Evolutionary conservation across 2,113 vertebrate species (phyloP), one percentile per base, ranked within the genome.

Genomic region (Pygoscelis antarcticus): DNA sequence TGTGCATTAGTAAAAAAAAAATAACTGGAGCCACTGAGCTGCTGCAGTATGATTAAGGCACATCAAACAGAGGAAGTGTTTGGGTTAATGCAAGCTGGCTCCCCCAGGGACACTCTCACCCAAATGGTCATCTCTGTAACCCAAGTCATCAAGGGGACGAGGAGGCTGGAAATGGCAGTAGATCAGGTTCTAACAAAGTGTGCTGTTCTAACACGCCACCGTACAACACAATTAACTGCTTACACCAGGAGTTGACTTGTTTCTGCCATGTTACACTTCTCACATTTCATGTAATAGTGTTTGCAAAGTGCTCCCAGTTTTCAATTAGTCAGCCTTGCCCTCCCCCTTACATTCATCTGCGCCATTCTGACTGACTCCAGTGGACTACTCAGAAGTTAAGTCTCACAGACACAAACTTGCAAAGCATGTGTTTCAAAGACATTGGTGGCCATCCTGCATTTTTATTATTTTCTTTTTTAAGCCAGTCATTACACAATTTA

Each of bases 261-360:
- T 98, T 97, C 95, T 98, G 97, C 97, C 96, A 95, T 89, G 95
- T 98, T 98, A 98, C 98, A 97, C 96, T 92, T 99, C 99, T 99
- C 99, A 97, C 98, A 97, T 99, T 99, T 99, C 99, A 97, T 96
- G 97, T 99, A 99, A 99, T 98, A 92, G 93, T 98, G 98, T 98
- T 97, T 99, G 98, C 98, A 98, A 98, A 99, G 98, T 98, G 98
- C 98, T 98, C 98, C 98, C 98, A 97, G 98, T 98, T 99, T 99
- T 98, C 99, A 98, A 98, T 99, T 99, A 99, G 98, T 77, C 84
- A 64, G 98, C 94, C 92, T 96, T 97, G 94, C 96, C 98, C 97
- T 97, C 97, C 96, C 96, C 95, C 95, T 92, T 96, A 10, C 34
- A 61, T 95, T 97, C 83, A 83, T 97, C 98, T 91, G 96, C 81